A percentile compares a stretch with the other conserved stretches of the same genome.
Conservation (phyloP, 2,888 invertebrate genomes). For the Adelphocoris suturalis region DNA sequence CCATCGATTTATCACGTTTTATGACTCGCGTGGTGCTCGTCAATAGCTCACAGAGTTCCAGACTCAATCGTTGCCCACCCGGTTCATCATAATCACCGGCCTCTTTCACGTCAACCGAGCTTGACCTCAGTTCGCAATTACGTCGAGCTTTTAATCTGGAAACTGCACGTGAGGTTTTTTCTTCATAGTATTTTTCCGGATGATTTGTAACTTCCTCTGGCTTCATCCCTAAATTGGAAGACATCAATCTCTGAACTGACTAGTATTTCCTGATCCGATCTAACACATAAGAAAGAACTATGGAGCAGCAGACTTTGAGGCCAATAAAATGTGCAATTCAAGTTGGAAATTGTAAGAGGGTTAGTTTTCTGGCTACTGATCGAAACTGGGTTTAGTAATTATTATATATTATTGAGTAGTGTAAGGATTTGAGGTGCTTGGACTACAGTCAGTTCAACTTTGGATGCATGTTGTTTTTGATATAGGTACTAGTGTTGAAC, state of each 20-base stretch:
- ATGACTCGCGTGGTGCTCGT: slow-evolving; percentile 16
- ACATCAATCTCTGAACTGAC: background rate
- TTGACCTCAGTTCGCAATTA: slow-evolving; percentile 27
- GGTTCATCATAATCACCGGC: slow-evolving; percentile 42
- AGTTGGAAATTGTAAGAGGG: too few species aligned
- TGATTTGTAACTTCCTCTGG: slow-evolving; percentile 10
- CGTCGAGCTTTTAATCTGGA: slow-evolving; percentile 9
- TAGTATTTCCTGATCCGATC: background rate
- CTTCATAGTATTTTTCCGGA: background rate
- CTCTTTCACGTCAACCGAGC: slow-evolving; percentile 22
- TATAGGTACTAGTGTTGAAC: too few species aligned
- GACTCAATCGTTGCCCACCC: slow-evolving; percentile 15
- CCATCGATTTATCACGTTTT: slow-evolving; percentile 21
- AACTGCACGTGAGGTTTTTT: slow-evolving; percentile 11
- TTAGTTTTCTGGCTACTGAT: too few species aligned
- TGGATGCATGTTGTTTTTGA: too few species aligned
- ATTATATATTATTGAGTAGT: too few species aligned
- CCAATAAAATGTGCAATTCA: too few species aligned
- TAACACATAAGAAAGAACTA: too few species aligned
- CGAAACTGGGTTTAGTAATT: too few species aligned
- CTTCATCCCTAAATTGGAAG: background rate
- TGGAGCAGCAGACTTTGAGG: too few species aligned
- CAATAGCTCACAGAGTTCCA: slow-evolving; percentile 9
- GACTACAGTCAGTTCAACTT: too few species aligned
- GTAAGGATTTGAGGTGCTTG: too few species aligned